A percentile compares a stretch with the other conserved stretches of the same genome.
Conservation (phyloP, 2,113 vertebrate species). For the Geococcyx californianus region DNA sequence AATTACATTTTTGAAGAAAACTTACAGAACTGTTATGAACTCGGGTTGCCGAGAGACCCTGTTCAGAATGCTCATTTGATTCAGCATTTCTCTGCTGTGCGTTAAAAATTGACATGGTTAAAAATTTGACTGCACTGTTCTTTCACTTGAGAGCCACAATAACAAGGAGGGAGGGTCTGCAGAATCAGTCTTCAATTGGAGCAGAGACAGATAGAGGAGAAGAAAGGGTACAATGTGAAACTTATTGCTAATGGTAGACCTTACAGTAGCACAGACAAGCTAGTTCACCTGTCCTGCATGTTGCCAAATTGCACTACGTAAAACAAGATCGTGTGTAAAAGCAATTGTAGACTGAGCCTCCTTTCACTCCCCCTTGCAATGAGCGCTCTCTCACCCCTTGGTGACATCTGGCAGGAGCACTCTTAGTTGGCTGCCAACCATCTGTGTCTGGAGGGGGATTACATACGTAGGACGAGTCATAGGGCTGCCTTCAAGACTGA, state of each 20-base stretch:
- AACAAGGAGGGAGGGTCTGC: not conserved
- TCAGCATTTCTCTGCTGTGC: not conserved
- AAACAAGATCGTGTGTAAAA: not conserved
- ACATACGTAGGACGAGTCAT: not conserved
- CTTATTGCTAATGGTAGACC: not conserved
- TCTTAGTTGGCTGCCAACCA: not conserved
- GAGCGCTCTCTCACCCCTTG: rapidly evolving
- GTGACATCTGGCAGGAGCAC: not conserved
- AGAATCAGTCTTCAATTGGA: not conserved
- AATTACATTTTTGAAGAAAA: not conserved
- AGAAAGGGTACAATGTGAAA: not conserved
- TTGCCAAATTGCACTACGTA: not conserved
- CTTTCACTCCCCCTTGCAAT: not conserved
- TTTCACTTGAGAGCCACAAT: not conserved
- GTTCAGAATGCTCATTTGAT: not conserved
- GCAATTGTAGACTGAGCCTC: not conserved
- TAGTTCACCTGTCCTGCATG: not conserved
- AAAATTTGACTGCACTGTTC: not conserved
- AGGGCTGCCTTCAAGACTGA: not conserved
- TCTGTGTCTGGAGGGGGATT: not conserved
- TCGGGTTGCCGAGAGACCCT: not conserved
- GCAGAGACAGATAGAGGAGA: not conserved
- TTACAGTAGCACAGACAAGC: not conserved
- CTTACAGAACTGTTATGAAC: not conserved
- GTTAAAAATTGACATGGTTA: too few species aligned